These are phyloP conservation scores for Cheilosia vulpina DNA, from an alignment of 2,888 invertebrate species.

Conservation along the genomic window DNA sequence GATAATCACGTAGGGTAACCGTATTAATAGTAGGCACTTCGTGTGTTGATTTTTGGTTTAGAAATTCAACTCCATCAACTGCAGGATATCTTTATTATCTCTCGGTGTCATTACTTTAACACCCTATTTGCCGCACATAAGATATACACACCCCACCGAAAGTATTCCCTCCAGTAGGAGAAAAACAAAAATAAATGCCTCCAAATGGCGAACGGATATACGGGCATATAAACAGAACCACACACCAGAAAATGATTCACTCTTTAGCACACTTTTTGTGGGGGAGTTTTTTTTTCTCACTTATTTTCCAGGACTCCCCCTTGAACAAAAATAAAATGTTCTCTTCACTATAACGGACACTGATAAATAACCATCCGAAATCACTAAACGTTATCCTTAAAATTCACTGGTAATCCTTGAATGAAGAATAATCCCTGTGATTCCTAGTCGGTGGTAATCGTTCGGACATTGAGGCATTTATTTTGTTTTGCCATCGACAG, in stretches of 20 bases:
- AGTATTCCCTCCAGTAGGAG: constrained; percentile 29
- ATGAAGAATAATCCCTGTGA: constrained; percentile 71
- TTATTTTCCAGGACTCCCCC: constrained; percentile 51
- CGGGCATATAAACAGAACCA: constrained; percentile 5
- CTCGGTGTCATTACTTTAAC: constrained; percentile 60
- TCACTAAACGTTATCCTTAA: constrained; percentile 70
- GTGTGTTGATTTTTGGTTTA: constrained; percentile 69
- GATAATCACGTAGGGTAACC: constrained; percentile 67
- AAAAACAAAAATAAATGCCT: constrained; percentile 33
- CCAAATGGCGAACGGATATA: constrained; percentile 60
- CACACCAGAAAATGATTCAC: constrained; percentile 40
- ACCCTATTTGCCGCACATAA: constrained; percentile 39
- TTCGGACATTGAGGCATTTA: constrained; percentile 70
- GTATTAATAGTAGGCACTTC: constrained; percentile 64
- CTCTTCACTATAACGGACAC: constrained; percentile 34
- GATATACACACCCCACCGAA: constrained; percentile 24
- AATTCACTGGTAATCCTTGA: constrained; percentile 74
- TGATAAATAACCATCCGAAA: constrained; percentile 68
- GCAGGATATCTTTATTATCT: constrained; percentile 68
- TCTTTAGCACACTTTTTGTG: constrained; percentile 22
- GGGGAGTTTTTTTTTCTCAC: constrained; percentile 41
- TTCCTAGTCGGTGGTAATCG: constrained; percentile 69
- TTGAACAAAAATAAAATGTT: constrained; percentile 5
- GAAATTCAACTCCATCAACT: constrained; percentile 71
- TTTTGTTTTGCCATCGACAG: constrained; percentile 44